Conservation (phyloP, 2,113 vertebrate genomes). For the mouse (Mus musculus) region DNA sequence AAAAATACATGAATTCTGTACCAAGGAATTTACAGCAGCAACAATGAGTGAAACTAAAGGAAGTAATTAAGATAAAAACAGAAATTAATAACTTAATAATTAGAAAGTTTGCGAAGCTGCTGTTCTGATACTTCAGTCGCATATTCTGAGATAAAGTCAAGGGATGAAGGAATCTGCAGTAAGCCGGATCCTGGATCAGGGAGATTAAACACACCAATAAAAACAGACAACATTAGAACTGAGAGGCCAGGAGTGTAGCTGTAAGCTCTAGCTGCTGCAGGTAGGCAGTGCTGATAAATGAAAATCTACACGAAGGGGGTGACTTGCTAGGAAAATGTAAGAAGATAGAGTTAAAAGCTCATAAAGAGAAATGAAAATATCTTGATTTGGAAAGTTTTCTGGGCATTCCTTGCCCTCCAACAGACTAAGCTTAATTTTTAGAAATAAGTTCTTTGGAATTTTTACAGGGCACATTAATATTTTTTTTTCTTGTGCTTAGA, state of each 20-base stretch:
- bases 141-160: slow-evolving; percentile 65
- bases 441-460: not conserved
- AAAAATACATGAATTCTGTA: slow-evolving; percentile 37
- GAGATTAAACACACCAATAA: slow-evolving; percentile 42
- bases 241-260: not conserved
- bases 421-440: not conserved
- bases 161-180: slow-evolving; percentile 40
- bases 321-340: slow-evolving; percentile 32
- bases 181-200: slow-evolving; percentile 37
- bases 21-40: slow-evolving; percentile 55
- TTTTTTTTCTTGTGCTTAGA: not conserved
- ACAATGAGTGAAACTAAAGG: slow-evolving; percentile 47
- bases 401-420: not conserved
- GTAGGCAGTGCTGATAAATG: slow-evolving; percentile 30
- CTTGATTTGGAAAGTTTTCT: slow-evolving; percentile 56
- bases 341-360: slow-evolving; percentile 46
- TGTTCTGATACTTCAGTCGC: slow-evolving; percentile 60
- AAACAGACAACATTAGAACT: slow-evolving; percentile 1
- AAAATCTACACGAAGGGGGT: slow-evolving; percentile 20
- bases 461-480: not conserved
- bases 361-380: slow-evolving; percentile 34
- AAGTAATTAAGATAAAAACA: slow-evolving; percentile 74
- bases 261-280: slow-evolving; percentile 19
- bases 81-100: slow-evolving; percentile 59
- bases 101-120: slow-evolving; percentile 64